Evolutionary conservation across 2,113 vertebrate genomes (phyloP), one percentile per base, ranked within the genome.

Genomic region (Lanius ludovicianus): DNA sequence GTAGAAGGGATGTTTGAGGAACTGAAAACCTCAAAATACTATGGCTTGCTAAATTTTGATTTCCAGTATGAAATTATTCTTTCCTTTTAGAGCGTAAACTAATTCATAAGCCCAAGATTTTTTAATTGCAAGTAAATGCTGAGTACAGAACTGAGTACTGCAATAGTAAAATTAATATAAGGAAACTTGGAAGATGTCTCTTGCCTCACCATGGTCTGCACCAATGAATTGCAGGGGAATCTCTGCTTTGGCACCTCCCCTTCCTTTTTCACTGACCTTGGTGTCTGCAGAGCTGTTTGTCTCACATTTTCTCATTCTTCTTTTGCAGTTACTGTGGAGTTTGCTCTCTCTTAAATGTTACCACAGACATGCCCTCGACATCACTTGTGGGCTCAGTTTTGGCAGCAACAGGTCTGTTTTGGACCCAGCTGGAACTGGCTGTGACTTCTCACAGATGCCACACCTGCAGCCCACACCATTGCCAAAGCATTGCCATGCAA

Each of bases 381-480:
- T 5, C 2, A 3, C 11, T 27, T 13, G 18, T 9, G 31, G 18
- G n/a, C 27, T 71, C 27, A 19, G 13, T 14, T 84, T 71, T 76
- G 68, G n/a, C 33, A 57, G 42, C 57, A 68, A 20, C 1, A 1
- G 18, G 27, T 62, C 23, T 4, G 0, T 3, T 84, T 67, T 37
- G 28, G 13, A 50, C 28, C 17, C 10, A 8, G 9, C 2, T 63
- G 68, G 47, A 71, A 10, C 13, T 35, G 28, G 10, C 11, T 62
- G 20, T 31, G 50, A 20, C 28, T 75, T 47, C 35, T 67, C 25
- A 56, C 13, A 47, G 50, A 55, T 69, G 30, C 14, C 33, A 56
- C 9, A 12, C 30, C 50, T 63, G n/a, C 33, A 84, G 24, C 37
- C n/a, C 1, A 0, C 20, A 7, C 13, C 5, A 1, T 2, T 76